Percentiles rank a stretch among this genome's conserved stretches.
Conservation (phyloP, 2,797 vertebrate genomes). For the Erithacus rubecula region DNA sequence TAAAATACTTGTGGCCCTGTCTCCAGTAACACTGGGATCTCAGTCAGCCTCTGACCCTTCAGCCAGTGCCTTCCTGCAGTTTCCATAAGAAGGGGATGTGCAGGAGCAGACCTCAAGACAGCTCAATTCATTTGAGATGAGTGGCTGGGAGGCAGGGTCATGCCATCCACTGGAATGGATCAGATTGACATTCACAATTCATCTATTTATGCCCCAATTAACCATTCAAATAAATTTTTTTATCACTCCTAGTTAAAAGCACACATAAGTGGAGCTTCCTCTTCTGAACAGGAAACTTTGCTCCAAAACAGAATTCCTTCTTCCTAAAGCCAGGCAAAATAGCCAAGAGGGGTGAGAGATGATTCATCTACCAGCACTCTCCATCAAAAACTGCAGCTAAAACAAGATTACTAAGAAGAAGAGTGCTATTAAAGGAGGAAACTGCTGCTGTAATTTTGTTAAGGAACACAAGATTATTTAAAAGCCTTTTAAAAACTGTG, state of each 20-base stretch:
- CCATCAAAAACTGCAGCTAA: conserved; percentile 55
- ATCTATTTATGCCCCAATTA: conserved; percentile 30
- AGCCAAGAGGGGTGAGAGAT: conserved; percentile 18
- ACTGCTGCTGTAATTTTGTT: conserved; percentile 58
- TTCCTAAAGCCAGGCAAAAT: conserved; percentile 32
- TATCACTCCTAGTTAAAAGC: conserved; percentile 57
- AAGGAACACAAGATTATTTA: conserved; percentile 63
- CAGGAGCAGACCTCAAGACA: not conserved
- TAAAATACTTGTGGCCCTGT: not conserved
- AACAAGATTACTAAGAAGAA: conserved; percentile 63
- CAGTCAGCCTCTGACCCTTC: not conserved
- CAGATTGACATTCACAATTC: not conserved
- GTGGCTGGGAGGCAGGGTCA: not conserved
- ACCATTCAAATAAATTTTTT: conserved; percentile 34
- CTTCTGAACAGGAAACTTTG: not conserved
- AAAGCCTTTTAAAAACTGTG: conserved; percentile 58
- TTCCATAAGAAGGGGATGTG: not conserved
- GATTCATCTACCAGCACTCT: conserved; percentile 30
- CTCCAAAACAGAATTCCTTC: conserved; percentile 17
- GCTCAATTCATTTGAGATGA: conserved; percentile 39
- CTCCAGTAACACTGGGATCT: not conserved
- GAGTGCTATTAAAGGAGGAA: conserved; percentile 66
- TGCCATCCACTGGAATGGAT: not conserved
- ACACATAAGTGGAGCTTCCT: conserved; percentile 1
- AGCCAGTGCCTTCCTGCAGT: not conserved